A percentile compares a stretch with the other conserved stretches of the same genome.
Evolutionary conservation across 1,140 invertebrate species (phyloP).

Genomic region (Heliconius eleuchia): DNA sequence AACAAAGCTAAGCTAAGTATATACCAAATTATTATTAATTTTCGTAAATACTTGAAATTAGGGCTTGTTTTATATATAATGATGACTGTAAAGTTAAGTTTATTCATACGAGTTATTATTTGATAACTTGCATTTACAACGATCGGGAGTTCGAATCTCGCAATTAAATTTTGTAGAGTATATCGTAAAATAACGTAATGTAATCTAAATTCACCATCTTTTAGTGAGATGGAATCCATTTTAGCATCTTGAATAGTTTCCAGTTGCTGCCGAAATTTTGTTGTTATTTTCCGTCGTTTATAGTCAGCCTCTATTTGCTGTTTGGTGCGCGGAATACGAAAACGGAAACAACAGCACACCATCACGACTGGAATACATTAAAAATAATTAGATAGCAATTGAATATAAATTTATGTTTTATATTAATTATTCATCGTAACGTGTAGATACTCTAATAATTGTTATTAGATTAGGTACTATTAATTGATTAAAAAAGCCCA

Average conservation of each 20-base stretch:
- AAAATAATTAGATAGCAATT: conserved; percentile 13
- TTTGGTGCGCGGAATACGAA: conserved; percentile 94
- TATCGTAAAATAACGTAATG: background rate
- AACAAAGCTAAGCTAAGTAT: conserved; percentile 19
- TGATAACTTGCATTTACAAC: background rate
- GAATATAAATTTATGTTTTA: conserved; percentile 1
- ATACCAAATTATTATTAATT: background rate
- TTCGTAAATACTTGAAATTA: background rate
- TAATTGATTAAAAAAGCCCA: background rate
- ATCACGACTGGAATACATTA: conserved; percentile 83
- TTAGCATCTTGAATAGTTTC: conserved; percentile 91
- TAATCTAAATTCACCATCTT: conserved; percentile 84
- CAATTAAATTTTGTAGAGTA: background rate
- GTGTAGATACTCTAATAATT: background rate
- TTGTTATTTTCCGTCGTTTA: conserved; percentile 90
- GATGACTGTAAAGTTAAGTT: background rate
- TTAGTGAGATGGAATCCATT: conserved; percentile 91
- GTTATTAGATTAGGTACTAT: background rate
- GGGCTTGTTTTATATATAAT: background rate
- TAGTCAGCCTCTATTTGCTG: conserved; percentile 96
- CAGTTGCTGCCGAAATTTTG: conserved; percentile 90
- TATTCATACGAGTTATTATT: background rate
- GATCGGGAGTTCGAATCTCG: background rate
- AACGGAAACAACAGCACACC: conserved; percentile 92
- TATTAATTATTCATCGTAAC: background rate